phyloP scores from a whole-genome alignment of 1,140 invertebrate genomes.

The Diorhabda carinulata region DNA sequence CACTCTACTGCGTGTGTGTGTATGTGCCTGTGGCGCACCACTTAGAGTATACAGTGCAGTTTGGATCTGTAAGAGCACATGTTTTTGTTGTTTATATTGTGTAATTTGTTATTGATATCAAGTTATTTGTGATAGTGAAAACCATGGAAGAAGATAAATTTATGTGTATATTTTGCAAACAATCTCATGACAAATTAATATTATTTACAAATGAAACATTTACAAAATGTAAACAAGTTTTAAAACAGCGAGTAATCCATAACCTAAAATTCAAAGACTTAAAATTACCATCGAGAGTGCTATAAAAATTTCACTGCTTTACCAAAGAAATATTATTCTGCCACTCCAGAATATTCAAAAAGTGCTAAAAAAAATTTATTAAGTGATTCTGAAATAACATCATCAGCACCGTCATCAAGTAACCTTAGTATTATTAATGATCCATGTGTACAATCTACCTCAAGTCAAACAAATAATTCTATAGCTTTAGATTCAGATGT shows the following conservation, averaged over 20 bases:
- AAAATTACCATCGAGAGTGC: conserved; percentile 13
- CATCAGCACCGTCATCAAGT: no score
- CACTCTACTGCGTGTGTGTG: conserved; percentile 6
- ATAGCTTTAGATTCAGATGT: no score
- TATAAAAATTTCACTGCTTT: no score
- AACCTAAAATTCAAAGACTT: conserved; percentile 19
- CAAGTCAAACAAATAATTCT: no score
- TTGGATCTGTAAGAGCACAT: conserved; percentile 9
- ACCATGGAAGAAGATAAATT: conserved; percentile 13
- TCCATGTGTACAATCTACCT: no score
- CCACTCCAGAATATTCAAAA: conserved; percentile 12
- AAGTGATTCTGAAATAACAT: conserved; percentile 11
- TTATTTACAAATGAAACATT: conserved; percentile 27
- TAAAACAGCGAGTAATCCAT: conserved; percentile 22
- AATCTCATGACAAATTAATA: conserved; percentile 22
- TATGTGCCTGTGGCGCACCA: conserved; percentile 1
- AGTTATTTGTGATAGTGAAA: conserved; percentile 4
- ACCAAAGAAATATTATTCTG: conserved; percentile 11
- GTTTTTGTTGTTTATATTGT: conserved; percentile 15
- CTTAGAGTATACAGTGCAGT: conserved; percentile 8
- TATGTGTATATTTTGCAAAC: conserved; percentile 27
- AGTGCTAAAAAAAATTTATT: conserved; percentile 3
- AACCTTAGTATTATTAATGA: no score
- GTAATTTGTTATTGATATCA: neutral
- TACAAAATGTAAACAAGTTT: conserved; percentile 24